phyloP scores from a whole-genome alignment of 1,140 invertebrate genomes.

The Agrypnia vestita region DNA sequence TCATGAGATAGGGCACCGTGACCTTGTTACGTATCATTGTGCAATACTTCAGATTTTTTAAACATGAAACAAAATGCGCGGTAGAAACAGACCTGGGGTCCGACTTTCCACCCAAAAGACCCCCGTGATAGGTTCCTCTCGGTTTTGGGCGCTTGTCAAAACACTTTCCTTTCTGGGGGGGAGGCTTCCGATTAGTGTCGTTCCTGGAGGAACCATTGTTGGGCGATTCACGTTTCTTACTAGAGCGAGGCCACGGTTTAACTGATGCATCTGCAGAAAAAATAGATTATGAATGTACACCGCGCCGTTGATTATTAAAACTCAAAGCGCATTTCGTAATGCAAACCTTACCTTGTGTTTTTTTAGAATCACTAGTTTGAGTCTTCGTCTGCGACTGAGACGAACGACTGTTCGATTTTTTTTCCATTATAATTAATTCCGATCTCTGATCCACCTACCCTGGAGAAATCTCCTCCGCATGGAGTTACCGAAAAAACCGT shows the following conservation, averaged over 20 bases:
- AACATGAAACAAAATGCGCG: background rate
- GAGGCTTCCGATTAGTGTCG: constrained; percentile 77
- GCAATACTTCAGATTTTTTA: background rate
- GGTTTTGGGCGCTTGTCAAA: constrained; percentile 85
- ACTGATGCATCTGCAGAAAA: constrained; percentile 72
- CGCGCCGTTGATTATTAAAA: background rate
- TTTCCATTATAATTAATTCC: constrained; percentile 78
- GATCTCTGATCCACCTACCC: constrained; percentile 66
- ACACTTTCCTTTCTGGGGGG: constrained; percentile 76
- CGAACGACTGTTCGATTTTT: constrained; percentile 77
- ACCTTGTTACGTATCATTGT: constrained; percentile 12
- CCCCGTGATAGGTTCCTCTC: constrained; percentile 76
- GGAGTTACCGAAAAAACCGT: constrained; percentile 74
- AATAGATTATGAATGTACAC: constrained; percentile 24
- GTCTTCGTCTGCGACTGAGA: constrained; percentile 77
- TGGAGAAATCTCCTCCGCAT: constrained; percentile 75
- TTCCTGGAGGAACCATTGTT: constrained; percentile 73
- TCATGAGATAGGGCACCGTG: background rate
- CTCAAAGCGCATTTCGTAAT: constrained; percentile 45
- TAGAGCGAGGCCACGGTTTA: constrained; percentile 77
- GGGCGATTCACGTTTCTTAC: constrained; percentile 77
- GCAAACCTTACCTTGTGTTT: constrained; percentile 77
- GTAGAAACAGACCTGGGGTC: constrained; percentile 75
- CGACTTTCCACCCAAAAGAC: constrained; percentile 79
- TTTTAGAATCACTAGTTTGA: constrained; percentile 78